Base-by-base conservation (phyloP, 1,140 invertebrate species). In the Anadara kagoshimensis region DNA sequence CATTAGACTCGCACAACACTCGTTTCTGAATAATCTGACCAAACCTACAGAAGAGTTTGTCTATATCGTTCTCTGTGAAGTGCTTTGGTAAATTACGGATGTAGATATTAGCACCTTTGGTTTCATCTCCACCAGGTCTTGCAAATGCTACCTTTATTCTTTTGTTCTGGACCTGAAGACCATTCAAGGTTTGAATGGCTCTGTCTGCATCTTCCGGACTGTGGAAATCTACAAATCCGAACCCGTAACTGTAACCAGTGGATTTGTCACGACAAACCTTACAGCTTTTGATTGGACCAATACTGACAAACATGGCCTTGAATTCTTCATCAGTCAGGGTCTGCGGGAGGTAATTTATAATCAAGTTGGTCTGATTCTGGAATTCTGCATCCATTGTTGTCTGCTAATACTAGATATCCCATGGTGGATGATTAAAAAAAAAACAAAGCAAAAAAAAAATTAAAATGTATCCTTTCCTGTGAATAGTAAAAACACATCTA, bases 271-370 rank as follows among this genome's bases (percentile, higher is more conserved):
- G 94, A 93, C 98, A 96, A 80, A 98, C 95, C 80, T 96, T 93
- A 84, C 95, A 95, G 70, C 93, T 95, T 84, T 97, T 95, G 53
- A 98, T 71, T 18, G 81, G 84, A 0, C 88, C 88, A 68, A 96
- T 94, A 24, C 93, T 94, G 66, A 94, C 92, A 86, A 98, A 98
- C 89, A 98, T 93, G 66, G 93, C 93, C 85, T 94, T 94, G 44
- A 98, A 92, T 82, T 98, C 96, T 81, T 95, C 94, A 86, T 98
- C 96, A 1, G 94, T 95, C 90, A 97, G 94, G 77, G 92, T 95
- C 89, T 98, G 97, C 14, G 97, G 97, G 74, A 98, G 91, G 87
- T 98, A 98, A 90, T 98, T 98, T 79, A 98, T 94, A 73, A 98
- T 98, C 70, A 98, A 91, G 90, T 98, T 98, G 14, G 95, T 90